Percentiles rank a stretch among this genome's conserved stretches.
Conservation (phyloP, 2,113 vertebrate genomes). For the Campylorhamphus procurvoides region DNA sequence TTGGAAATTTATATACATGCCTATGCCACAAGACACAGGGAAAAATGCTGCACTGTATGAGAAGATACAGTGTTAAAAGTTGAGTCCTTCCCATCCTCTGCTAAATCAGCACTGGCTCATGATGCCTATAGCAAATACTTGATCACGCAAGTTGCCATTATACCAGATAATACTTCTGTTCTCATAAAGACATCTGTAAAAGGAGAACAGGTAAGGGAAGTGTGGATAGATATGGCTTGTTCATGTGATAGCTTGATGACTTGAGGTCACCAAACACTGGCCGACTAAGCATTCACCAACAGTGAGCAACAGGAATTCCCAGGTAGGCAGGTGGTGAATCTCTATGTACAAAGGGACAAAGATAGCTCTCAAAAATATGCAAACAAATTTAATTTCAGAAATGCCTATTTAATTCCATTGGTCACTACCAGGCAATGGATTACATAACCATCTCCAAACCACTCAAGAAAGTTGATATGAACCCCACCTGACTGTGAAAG, state of each 20-base stretch:
- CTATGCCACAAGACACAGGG: background rate
- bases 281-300: background rate
- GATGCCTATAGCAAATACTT: background rate
- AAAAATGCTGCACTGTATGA: background rate
- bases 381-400: background rate
- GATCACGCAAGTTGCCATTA: fast-evolving
- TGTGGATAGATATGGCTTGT: background rate
- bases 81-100: background rate
- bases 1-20: background rate
- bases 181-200: background rate
- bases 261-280: background rate
- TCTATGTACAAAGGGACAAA: background rate
- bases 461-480: background rate
- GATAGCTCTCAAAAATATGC: background rate
- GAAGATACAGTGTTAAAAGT: background rate
- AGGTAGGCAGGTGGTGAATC: background rate
- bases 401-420: background rate
- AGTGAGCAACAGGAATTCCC: background rate
- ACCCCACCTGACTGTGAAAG: background rate
- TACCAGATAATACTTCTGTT: background rate
- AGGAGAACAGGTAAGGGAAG: background rate
- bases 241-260: background rate
- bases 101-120: background rate
- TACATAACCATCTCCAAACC: background rate
- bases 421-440: background rate